phyloP scores from a whole-genome alignment of 2,888 invertebrate genomes.

The Chymomyza caudatula region DNA sequence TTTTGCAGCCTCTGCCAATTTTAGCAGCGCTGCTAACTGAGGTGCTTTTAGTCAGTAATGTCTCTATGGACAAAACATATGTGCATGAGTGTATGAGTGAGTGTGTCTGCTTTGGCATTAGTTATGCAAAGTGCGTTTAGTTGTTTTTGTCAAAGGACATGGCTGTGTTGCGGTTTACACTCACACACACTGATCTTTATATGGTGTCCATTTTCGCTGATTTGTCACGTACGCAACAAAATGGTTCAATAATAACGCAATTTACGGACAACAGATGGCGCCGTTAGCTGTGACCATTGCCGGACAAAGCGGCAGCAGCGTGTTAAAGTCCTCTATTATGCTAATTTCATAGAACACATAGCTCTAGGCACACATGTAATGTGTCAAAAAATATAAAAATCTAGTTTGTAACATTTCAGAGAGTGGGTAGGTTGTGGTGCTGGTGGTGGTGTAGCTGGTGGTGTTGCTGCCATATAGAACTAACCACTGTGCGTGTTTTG shows the following conservation, averaged over 20 bases:
- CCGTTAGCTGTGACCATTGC: conserved; percentile 10
- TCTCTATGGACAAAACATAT: too few relatives aligned
- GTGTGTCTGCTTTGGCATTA: not conserved
- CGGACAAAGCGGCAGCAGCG: conserved; percentile 39
- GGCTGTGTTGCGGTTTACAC: conserved; percentile 11
- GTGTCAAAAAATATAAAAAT: conserved; percentile 52
- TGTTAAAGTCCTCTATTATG: conserved; percentile 64
- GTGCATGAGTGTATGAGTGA: not conserved
- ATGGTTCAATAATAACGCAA: conserved; percentile 49
- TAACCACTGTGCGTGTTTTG: conserved; percentile 39
- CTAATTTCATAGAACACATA: conserved; percentile 40
- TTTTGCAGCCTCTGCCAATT: too few relatives aligned
- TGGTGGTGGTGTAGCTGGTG: not conserved
- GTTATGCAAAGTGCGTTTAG: conserved; percentile 1
- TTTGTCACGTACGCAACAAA: conserved; percentile 59
- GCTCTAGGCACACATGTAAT: conserved; percentile 18
- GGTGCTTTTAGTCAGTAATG: too few relatives aligned
- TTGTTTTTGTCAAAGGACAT: not conserved
- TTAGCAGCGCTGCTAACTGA: too few relatives aligned
- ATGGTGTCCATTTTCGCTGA: conserved; percentile 38
- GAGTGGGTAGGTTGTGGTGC: not conserved
- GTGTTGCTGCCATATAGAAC: not conserved
- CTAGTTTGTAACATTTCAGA: conserved; percentile 36
- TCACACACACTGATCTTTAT: not conserved
- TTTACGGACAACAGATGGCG: conserved; percentile 50